These are phyloP conservation scores for Andrena cerasifolii DNA, from an alignment of 1,140 invertebrate species.

Conservation along the genomic window DNA sequence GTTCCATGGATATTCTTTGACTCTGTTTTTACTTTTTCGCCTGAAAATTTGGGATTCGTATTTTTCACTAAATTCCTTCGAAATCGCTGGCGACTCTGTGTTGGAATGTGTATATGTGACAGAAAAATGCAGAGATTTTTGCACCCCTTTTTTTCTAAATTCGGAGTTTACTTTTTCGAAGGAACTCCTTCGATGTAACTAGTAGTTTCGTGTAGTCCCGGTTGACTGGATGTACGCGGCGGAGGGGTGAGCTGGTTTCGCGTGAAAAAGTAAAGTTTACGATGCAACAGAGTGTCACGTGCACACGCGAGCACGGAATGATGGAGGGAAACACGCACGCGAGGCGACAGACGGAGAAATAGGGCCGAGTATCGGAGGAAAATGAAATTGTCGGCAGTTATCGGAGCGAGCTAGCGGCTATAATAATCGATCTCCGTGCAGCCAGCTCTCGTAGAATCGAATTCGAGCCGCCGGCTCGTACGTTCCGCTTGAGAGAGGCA, in stretches of 20 bases:
- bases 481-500: background rate
- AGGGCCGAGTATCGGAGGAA: constrained; percentile 28
- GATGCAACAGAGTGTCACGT: background rate
- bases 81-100: no score
- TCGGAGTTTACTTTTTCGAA: background rate
- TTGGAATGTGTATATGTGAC: no score
- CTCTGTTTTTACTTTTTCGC: no score
- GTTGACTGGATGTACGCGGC: background rate
- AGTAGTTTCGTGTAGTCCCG: background rate
- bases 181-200: background rate
- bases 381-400: constrained; percentile 63
- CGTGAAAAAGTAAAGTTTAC: constrained; percentile 3
- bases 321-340: constrained; percentile 24
- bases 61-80: no score
- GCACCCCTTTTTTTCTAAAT: no score
- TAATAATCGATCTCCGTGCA: constrained; percentile 59
- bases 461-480: constrained; percentile 31
- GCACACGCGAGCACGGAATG: constrained; percentile 12
- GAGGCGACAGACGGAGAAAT: background rate
- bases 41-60: no score
- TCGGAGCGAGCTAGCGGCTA: constrained; percentile 52
- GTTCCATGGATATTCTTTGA: no score
- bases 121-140: no score
- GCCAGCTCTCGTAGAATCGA: constrained; percentile 17
- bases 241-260: no score